Evolutionary conservation across 2,113 vertebrate genomes (phyloP).

Genomic region (Geococcyx californianus): DNA sequence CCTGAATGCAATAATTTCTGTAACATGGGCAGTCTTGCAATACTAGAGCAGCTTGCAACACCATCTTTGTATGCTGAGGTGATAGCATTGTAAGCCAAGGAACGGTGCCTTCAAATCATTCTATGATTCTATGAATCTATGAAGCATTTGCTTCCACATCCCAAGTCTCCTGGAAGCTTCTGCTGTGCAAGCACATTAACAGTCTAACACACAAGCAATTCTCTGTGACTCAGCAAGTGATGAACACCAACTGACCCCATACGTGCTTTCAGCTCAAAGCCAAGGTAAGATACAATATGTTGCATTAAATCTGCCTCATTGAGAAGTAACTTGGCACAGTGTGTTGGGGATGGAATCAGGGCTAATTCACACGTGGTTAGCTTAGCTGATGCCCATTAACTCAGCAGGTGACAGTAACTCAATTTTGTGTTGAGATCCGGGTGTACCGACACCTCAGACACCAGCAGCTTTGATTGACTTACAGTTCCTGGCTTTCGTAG

Average conservation of each 20-base stretch:
- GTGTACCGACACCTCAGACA: background rate
- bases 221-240: background rate
- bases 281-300: background rate
- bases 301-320: background rate
- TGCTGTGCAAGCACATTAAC: background rate
- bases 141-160: background rate
- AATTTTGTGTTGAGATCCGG: background rate
- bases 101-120: background rate
- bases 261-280: background rate
- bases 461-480: background rate
- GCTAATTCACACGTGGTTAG: background rate
- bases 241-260: background rate
- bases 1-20: background rate
- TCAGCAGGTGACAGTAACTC: background rate
- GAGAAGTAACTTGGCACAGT: fast-evolving
- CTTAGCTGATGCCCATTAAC: background rate
- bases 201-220: background rate
- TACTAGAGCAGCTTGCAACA: background rate
- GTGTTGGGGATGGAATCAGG: too few species aligned
- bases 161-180: background rate
- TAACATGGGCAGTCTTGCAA: background rate
- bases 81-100: background rate
- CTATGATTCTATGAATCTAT: too few species aligned
- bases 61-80: background rate
- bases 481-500: slow-evolving; percentile 59